phyloP scores from a whole-genome alignment of 2,888 invertebrate species.

The Torymus tubicola region DNA sequence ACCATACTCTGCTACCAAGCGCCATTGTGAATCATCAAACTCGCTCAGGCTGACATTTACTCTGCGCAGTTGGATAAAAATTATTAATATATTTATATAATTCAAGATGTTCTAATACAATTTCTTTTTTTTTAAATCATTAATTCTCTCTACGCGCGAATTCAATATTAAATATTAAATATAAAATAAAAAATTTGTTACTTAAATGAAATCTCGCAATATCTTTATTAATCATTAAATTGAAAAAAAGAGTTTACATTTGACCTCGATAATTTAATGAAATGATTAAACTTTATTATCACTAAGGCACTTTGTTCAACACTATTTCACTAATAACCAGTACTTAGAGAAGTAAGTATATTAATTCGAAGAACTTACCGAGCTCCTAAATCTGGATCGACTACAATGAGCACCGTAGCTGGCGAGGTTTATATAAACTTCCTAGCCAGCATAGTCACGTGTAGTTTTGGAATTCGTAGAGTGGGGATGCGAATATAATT shows the following conservation, averaged over 20 bases:
- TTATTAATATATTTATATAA: neutral
- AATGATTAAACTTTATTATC: neutral
- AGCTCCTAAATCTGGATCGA: slow-evolving; percentile 10
- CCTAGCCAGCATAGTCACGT: neutral
- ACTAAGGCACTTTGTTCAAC: neutral
- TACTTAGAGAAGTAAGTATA: neutral
- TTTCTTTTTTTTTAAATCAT: neutral
- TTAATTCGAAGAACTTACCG: slow-evolving; percentile 30
- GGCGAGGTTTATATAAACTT: slow-evolving; percentile 27
- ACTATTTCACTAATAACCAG: neutral
- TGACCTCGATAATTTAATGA: neutral
- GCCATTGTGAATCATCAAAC: slow-evolving; percentile 14
- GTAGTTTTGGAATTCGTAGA: neutral
- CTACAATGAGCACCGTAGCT: neutral
- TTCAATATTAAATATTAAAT: too few relatives aligned
- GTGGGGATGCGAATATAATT: slow-evolving; percentile 11
- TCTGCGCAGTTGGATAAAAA: neutral
- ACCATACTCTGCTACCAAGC: slow-evolving; percentile 46
- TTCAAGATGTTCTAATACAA: neutral
- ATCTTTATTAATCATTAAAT: too few relatives aligned
- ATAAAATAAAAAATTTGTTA: too few relatives aligned
- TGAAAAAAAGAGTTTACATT: too few relatives aligned
- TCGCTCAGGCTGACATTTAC: slow-evolving; percentile 12
- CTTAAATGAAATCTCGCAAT: too few relatives aligned
- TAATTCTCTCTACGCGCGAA: too few relatives aligned